These are phyloP conservation scores for Denticeps clupeoides DNA, from an alignment of 2,797 vertebrate genomes.

Conservation along the genomic window DNA sequence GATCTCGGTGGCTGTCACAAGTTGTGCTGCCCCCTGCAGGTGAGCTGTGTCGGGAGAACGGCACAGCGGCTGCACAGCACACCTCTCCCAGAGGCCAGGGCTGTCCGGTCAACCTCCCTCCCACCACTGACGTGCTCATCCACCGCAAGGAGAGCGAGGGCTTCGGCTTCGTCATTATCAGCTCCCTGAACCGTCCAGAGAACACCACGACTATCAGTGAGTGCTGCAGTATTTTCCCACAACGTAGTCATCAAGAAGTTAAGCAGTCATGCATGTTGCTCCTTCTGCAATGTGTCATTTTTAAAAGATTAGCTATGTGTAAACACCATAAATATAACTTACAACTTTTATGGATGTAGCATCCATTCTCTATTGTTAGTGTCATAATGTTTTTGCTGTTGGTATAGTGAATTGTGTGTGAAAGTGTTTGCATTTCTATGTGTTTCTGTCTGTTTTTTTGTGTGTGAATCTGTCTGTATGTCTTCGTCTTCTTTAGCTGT, in stretches of 20 bases:
- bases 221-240: too few species aligned
- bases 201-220: conserved; percentile 86
- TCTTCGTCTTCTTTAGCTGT: too few species aligned
- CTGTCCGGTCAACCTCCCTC: conserved; percentile 63
- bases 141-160: conserved; percentile 96
- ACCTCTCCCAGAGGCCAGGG: conserved; percentile 90
- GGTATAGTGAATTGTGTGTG: background rate
- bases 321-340: too few species aligned
- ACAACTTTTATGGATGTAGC: too few species aligned
- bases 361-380: too few species aligned
- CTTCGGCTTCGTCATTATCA: conserved; percentile 98
- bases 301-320: too few species aligned
- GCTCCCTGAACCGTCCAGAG: conserved; percentile 91
- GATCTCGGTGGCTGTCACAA: background rate
- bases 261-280: too few species aligned
- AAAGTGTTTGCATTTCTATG: background rate
- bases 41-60: conserved; percentile 86
- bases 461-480: too few species aligned
- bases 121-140: conserved; percentile 86
- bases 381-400: too few species aligned
- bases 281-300: too few species aligned
- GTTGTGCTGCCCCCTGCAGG: conserved; percentile 56
- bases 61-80: conserved; percentile 79
- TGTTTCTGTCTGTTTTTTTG: too few species aligned
- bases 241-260: too few species aligned